Conservation (phyloP, 2,888 invertebrate genomes). For the Torymus texanus region DNA sequence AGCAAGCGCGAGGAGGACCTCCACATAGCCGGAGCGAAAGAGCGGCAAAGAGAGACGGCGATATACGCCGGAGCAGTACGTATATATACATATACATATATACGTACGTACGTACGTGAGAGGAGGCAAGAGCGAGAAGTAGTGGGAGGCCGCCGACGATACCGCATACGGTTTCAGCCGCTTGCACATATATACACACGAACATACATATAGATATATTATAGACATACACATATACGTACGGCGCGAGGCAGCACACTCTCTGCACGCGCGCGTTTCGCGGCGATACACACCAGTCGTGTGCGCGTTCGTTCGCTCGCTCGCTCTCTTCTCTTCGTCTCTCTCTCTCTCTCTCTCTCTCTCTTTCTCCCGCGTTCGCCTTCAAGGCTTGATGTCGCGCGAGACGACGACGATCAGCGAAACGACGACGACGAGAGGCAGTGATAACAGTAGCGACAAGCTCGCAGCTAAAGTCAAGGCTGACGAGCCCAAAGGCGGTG, state of each 20-base stretch:
- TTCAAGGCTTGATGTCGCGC: slow-evolving; percentile 53
- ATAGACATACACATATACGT: slow-evolving; percentile 1
- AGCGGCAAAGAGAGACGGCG: slow-evolving; percentile 54
- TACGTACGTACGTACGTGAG: not conserved
- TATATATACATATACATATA: not conserved
- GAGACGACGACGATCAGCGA: slow-evolving; percentile 53
- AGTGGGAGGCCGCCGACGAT: slow-evolving; percentile 45
- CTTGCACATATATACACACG: not conserved
- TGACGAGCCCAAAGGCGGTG: slow-evolving; percentile 25
- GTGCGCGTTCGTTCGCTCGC: slow-evolving; percentile 24
- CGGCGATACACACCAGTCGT: slow-evolving; percentile 1
- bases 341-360: too few species aligned
- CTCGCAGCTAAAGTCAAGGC: slow-evolving; percentile 36
- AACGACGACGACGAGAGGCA: slow-evolving; percentile 52
- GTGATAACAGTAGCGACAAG: slow-evolving; percentile 45
- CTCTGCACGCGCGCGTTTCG: slow-evolving; percentile 11
- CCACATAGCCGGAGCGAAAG: slow-evolving; percentile 49
- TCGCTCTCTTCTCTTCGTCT: too few species aligned
- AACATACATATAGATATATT: slow-evolving; percentile 1
- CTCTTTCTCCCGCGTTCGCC: too few species aligned
- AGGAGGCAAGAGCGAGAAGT: not conserved
- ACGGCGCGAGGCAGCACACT: slow-evolving; percentile 19
- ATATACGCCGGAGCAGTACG: not conserved
- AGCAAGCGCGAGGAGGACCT: slow-evolving; percentile 14
- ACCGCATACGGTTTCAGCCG: slow-evolving; percentile 54